Base-by-base conservation (phyloP, 1,140 invertebrate species). In the Myzus persicae region DNA sequence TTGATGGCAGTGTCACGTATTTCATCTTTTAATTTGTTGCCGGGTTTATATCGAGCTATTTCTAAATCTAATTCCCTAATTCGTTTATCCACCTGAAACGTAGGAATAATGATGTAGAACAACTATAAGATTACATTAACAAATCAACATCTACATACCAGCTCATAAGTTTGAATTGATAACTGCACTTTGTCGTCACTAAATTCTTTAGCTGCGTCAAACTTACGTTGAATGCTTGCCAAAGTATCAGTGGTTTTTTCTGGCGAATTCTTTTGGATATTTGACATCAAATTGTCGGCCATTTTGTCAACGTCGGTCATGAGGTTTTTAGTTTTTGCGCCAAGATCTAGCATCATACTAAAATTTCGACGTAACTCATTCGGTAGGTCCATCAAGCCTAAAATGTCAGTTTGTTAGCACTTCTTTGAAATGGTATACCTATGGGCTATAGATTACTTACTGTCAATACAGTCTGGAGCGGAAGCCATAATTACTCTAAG, bases 141-240 rank as follows among this genome's bases (percentile, higher is more conserved):
- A 11, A 11, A 31, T 31, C 1, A 67, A 92, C 90, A 24, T 36
- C 9, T 90, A 94, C 94, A 94, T 95, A 97, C 99, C 95, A 99
- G 96, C 96, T 99, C 99, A 95, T 99, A 99, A 1, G 99, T 99
- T 95, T 99, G 98, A 95, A 99, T 99, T 2, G 99, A 98, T 93
- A 99, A 96, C 95, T 99, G 98, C 24, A 99, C 98, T 96, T 99
- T 99, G 94, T 99, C 99, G 95, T 99, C 99, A 0, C 98, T 98
- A 95, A 98, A 98, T 95, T 98, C 98, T 95, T 98, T 98, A 26
- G 98, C 98, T 95, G 98, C 98, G 94, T 98, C 98, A 94, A 98
- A 99, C 46, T 98, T 95, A 94, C 96, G 97, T 95, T 98, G 97
- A 93, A 99, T 99, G 93, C 97, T 97, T 94, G 97, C 96, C 67